Conservation (phyloP, 2,113 vertebrate species). For the Ammodytes marinus region DNA sequence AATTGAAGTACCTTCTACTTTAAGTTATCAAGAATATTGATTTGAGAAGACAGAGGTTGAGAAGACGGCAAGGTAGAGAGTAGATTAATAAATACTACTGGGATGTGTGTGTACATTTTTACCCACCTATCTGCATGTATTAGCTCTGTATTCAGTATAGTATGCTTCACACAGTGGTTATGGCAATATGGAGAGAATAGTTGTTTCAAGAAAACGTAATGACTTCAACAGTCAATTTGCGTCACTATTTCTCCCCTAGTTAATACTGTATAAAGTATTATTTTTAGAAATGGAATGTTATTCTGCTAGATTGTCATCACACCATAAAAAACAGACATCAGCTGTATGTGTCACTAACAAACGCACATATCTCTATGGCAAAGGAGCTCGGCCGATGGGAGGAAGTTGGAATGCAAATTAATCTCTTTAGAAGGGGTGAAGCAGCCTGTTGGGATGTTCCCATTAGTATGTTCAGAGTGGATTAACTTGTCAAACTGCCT, state of each 20-base stretch:
- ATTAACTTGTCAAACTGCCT: constrained; percentile 83
- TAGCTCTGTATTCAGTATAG: background rate
- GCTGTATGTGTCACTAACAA: constrained; percentile 39
- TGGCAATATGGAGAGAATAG: background rate
- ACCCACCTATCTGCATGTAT: background rate
- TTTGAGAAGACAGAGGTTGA: constrained; percentile 49
- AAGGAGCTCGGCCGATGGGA: constrained; percentile 52
- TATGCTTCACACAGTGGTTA: background rate
- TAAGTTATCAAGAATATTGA: constrained; percentile 50
- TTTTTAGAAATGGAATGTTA: constrained; percentile 49
- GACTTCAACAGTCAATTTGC: background rate
- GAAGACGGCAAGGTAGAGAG: constrained; percentile 41
- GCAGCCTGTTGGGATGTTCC: constrained; percentile 77
- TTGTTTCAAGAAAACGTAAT: background rate
- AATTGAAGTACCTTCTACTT: constrained; percentile 41
- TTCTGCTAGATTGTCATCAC: constrained; percentile 47
- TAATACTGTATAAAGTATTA: constrained; percentile 23
- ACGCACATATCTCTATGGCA: constrained; percentile 35
- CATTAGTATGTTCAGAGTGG: constrained; percentile 77
- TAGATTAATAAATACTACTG: constrained; percentile 67
- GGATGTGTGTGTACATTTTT: constrained; percentile 32
- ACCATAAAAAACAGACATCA: constrained; percentile 56
- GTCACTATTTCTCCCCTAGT: background rate
- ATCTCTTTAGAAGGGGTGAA: constrained; percentile 74
- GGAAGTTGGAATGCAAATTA: constrained; percentile 78